Percentiles rank a stretch among this genome's conserved stretches.
Evolutionary conservation across 2,113 vertebrate species (phyloP).

Genomic region (Cricetomys ansorgei): DNA sequence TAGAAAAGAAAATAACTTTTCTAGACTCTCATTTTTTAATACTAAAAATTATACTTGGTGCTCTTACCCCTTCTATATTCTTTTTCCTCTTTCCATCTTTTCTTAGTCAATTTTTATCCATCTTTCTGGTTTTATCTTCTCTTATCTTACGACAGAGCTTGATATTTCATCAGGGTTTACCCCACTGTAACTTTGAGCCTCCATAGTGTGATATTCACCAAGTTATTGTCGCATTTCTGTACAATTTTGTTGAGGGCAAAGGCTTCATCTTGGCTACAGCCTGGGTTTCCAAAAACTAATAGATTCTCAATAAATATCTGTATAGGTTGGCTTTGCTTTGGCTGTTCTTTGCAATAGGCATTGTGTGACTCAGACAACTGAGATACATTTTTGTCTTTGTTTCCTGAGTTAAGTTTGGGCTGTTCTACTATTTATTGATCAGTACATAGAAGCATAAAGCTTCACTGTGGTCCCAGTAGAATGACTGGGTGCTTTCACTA

Average conservation of each 20-base stretch:
- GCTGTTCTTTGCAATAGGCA: background rate
- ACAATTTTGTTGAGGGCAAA: background rate
- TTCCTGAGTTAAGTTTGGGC: background rate
- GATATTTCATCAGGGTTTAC: background rate
- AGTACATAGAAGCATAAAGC: background rate
- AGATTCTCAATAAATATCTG: background rate
- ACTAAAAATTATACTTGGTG: background rate
- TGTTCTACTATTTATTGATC: background rate
- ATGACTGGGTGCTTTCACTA: background rate
- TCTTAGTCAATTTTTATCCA: background rate
- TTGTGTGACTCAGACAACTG: background rate
- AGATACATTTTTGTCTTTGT: background rate
- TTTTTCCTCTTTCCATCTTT: background rate
- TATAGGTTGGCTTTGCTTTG: background rate
- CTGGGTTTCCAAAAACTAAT: background rate
- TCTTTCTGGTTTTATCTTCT: background rate
- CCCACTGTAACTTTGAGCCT: background rate
- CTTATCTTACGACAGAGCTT: background rate
- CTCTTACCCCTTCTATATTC: background rate
- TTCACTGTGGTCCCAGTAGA: background rate
- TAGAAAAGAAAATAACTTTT: background rate
- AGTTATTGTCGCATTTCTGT: background rate
- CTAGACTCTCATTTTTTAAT: background rate
- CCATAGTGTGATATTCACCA: background rate
- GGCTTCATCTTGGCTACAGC: background rate